Evolutionary conservation across 1,140 invertebrate genomes (phyloP).

Genomic region (Carposina sasakii): DNA sequence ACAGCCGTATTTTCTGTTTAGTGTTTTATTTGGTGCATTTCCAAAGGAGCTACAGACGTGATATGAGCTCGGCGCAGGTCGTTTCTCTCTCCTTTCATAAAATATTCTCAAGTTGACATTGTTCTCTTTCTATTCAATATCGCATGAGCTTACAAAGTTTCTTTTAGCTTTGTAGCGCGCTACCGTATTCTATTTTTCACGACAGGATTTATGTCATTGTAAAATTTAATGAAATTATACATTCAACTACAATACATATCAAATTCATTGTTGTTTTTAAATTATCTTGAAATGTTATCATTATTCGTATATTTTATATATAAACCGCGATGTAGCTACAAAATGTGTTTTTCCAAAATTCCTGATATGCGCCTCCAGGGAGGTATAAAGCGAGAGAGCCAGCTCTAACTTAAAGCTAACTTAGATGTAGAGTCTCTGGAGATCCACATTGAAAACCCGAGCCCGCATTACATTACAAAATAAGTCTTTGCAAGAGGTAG

Average conservation of each 20-base stretch:
- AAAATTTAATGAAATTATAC: no score
- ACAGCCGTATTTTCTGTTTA: slow-evolving; percentile 41
- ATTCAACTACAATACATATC: no score
- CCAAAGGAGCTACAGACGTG: slow-evolving; percentile 35
- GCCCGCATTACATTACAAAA: slow-evolving; percentile 18
- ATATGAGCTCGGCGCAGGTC: slow-evolving; percentile 29
- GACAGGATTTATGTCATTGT: no score
- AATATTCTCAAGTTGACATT: slow-evolving; percentile 46
- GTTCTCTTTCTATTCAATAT: slow-evolving; percentile 34
- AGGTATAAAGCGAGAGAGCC: background rate
- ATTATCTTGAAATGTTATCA: no score
- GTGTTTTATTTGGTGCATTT: slow-evolving; percentile 51
- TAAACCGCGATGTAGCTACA: no score
- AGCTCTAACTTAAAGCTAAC: slow-evolving; percentile 14
- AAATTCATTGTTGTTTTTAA: no score
- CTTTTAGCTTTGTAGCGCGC: slow-evolving; percentile 2
- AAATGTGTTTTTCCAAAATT: no score
- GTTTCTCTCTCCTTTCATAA: slow-evolving; percentile 33
- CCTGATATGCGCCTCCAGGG: no score
- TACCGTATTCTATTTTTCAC: no score
- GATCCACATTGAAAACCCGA: slow-evolving; percentile 15
- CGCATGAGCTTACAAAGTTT: slow-evolving; percentile 17
- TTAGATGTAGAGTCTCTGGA: slow-evolving; percentile 15
- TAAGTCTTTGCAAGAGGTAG: slow-evolving; percentile 8
- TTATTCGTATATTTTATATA: no score